Evolutionary conservation across 2,888 invertebrate genomes (phyloP), one percentile per base, ranked within the genome.

Genomic region (Apocheima hispidaria): DNA sequence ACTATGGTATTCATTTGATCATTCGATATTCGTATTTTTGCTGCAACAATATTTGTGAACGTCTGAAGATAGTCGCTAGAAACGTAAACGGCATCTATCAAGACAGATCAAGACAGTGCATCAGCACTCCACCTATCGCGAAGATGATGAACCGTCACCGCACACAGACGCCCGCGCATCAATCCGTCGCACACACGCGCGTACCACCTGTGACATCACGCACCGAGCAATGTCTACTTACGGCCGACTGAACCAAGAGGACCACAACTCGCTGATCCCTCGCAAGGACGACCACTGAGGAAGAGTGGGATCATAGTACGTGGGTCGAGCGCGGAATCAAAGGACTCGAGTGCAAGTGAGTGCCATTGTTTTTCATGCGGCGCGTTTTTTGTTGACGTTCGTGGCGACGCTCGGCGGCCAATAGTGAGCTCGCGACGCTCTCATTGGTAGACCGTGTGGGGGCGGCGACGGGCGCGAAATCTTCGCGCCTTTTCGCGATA

Each of bases 281-380:
- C 58, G 7, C 38, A 10, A 28, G n/a, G 18, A 30, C 30, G 35
- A 18, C 43, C 43, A 16, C 16, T 4, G 65, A 35, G 53, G 50
- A 16, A 35, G 10, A 35, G 23, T 36, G 7, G 48, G 30, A 57
- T 40, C 36, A 21, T 41, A 26, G 59, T 77, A 78, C 65, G 62
- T 53, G 53, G 73, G 81, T 16, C 65, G 51, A 5, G 20, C 43
- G 66, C 68, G 81, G 84, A 82, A 81, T 82, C 73, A 82, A 74
- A 74, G 64, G 61, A 66, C 77, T 72, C 77, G 67, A 84, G 79
- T 81, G 78, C 82, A 81, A 82, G 75, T 79, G 83, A 86, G 83
- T 86, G 88, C 89, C 90, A 91, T 91, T 90, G 91, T 90, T 89
- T 88, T 88, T 87, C 84, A 71, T 70, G 69, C 67, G 66, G 69